A percentile compares a stretch with the other conserved stretches of the same genome.
Evolutionary conservation across 2,797 vertebrate genomes (phyloP).

Genomic region (Oreochromis grahami): DNA sequence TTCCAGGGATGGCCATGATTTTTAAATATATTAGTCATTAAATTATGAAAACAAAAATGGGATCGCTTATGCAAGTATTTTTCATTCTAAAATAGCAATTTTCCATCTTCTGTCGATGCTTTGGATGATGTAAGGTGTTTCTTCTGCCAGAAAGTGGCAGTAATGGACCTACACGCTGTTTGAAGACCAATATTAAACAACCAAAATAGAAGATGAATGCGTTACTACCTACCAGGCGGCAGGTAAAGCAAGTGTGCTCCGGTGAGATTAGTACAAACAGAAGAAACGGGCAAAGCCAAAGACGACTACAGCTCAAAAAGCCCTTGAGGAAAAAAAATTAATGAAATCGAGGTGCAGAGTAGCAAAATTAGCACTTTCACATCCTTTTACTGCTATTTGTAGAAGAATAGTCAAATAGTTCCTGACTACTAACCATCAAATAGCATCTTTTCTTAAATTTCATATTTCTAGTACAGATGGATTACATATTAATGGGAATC

Average conservation of each 20-base stretch:
- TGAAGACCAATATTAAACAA: not conserved
- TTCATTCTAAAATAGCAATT: not conserved
- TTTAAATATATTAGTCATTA: not conserved
- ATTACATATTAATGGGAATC: not conserved
- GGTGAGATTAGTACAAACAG: not conserved
- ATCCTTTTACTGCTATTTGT: not conserved
- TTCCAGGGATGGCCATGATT: not conserved
- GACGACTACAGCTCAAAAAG: not conserved
- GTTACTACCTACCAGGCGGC: not conserved
- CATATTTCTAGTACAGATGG: not conserved
- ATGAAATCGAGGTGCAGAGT: not conserved
- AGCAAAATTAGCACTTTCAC: not conserved
- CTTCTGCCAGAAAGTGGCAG: not conserved
- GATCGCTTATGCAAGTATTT: not conserved
- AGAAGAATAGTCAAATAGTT: not conserved
- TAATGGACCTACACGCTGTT: not conserved
- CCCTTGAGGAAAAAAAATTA: not conserved
- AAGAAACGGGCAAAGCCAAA: not conserved
- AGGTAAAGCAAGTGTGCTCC: not conserved
- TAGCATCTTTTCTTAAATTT: not conserved
- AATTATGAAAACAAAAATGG: not conserved
- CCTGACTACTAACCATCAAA: not conserved
- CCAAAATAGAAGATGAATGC: not conserved
- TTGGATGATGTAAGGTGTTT: not conserved
- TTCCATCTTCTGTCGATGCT: not conserved